A percentile compares a stretch with the other conserved stretches of the same genome.
Conservation (phyloP, 2,888 invertebrate genomes). For the Mimumesa dahlbomi region DNA sequence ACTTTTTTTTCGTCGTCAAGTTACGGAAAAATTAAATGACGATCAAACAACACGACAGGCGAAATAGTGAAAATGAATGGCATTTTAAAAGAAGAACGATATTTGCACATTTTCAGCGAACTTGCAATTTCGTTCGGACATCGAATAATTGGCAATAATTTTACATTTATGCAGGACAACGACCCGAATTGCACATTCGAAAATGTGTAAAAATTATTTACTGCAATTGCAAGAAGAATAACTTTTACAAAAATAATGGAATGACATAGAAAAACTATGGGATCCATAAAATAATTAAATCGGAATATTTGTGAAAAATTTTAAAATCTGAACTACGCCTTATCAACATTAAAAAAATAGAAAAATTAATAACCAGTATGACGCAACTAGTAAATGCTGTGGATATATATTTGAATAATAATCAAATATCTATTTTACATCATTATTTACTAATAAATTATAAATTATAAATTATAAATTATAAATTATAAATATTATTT, state of each 20-base stretch:
- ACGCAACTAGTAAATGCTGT: slow-evolving; percentile 9
- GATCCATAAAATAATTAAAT: slow-evolving; percentile 19
- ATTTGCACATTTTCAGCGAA: slow-evolving; percentile 42
- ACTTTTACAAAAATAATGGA: slow-evolving; percentile 15
- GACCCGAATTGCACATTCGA: slow-evolving; percentile 52
- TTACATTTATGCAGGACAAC: slow-evolving; percentile 56
- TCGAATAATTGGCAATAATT: slow-evolving; percentile 41
- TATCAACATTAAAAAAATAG: slow-evolving; percentile 2
- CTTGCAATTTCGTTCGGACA: slow-evolving; percentile 41
- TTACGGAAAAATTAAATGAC: too few species aligned
- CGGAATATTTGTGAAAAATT: slow-evolving; percentile 10
- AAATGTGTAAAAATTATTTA: slow-evolving; percentile 48
- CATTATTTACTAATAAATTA: too few species aligned
- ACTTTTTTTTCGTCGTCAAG: too few species aligned
- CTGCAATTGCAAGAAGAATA: slow-evolving; percentile 7
- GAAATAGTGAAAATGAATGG: slow-evolving; percentile 54
- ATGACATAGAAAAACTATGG: slow-evolving; percentile 23
- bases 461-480: too few species aligned
- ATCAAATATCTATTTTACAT: too few species aligned
- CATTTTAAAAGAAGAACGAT: slow-evolving; percentile 49
- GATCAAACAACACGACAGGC: slow-evolving; percentile 31
- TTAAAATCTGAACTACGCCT: slow-evolving; percentile 2
- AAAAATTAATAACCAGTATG: slow-evolving; percentile 7
- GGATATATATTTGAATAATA: neutral
- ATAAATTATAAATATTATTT: slow-evolving; percentile 3